Evolutionary conservation across 2,113 vertebrate species (phyloP).

Genomic region (Engraulis encrasicolus): DNA sequence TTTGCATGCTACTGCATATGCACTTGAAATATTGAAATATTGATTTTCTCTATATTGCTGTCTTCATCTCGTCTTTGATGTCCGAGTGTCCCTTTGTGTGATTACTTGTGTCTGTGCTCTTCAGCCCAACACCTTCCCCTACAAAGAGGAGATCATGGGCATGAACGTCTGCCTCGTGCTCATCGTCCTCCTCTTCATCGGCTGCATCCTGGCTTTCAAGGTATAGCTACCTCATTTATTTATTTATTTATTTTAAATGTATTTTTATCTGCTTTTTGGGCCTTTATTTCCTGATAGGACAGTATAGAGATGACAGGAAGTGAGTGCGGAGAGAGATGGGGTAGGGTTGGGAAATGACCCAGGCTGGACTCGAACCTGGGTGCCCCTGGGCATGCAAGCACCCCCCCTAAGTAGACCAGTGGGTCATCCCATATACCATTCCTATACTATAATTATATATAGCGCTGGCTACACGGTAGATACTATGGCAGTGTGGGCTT

Average conservation of each 20-base stretch:
- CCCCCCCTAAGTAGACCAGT: not conserved
- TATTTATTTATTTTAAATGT: no score
- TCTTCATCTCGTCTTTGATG: not conserved
- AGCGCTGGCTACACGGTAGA: not conserved
- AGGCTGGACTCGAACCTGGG: no score
- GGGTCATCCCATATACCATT: not conserved
- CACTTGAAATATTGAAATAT: no score
- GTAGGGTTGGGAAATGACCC: no score
- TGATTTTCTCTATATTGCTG: no score
- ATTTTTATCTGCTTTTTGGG: no score
- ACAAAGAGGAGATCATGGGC: constrained; percentile 94
- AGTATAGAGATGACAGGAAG: no score
- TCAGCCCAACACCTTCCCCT: constrained; percentile 91
- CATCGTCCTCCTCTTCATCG: constrained; percentile 90
- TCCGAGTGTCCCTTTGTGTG: not conserved
- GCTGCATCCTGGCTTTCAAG: constrained; percentile 93
- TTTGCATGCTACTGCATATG: no score
- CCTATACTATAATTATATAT: not conserved
- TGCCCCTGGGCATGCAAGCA: no score
- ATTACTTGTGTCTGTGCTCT: constrained; percentile 27
- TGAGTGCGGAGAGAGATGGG: no score
- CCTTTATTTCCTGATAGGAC: no score
- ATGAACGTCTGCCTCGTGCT: constrained; percentile 91
- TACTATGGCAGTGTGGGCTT: not conserved
- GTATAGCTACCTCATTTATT: constrained; percentile 65